phyloP scores from a whole-genome alignment of 2,888 invertebrate genomes.

The Cremastinae sp. region DNA sequence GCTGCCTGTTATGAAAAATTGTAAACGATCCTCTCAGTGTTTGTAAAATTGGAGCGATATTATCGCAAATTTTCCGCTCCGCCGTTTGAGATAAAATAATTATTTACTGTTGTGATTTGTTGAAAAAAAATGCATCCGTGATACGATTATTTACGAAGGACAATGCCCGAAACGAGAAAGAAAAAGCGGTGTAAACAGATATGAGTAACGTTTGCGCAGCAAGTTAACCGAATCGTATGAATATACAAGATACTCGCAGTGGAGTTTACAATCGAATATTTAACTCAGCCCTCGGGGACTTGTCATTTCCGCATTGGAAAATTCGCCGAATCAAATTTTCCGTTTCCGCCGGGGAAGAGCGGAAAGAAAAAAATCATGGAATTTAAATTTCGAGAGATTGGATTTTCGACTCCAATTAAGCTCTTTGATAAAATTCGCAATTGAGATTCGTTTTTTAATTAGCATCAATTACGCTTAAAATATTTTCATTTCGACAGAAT shows the following conservation, averaged over 20 bases:
- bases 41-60: neutral
- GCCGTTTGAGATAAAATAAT: no score
- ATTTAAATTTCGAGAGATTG: constrained; percentile 1
- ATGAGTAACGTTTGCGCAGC: constrained; percentile 14
- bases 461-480: no score
- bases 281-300: constrained; percentile 28
- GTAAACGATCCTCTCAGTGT: no score
- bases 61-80: neutral
- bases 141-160: neutral
- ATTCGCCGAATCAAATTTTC: constrained; percentile 14
- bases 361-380: no score
- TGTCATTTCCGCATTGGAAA: constrained; percentile 11
- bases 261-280: constrained; percentile 55
- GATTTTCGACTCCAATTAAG: constrained; percentile 5
- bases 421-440: neutral
- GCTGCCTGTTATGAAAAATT: no score
- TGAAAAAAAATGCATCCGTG: no score
- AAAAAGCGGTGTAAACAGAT: constrained; percentile 6
- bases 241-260: constrained; percentile 20
- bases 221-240: constrained; percentile 18
- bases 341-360: neutral
- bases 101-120: no score
- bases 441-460: neutral
- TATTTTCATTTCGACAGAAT: no score
- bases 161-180: neutral